Evolutionary conservation across 2,888 invertebrate genomes (phyloP).

Genomic region (Onthophagus sagittarius): DNA sequence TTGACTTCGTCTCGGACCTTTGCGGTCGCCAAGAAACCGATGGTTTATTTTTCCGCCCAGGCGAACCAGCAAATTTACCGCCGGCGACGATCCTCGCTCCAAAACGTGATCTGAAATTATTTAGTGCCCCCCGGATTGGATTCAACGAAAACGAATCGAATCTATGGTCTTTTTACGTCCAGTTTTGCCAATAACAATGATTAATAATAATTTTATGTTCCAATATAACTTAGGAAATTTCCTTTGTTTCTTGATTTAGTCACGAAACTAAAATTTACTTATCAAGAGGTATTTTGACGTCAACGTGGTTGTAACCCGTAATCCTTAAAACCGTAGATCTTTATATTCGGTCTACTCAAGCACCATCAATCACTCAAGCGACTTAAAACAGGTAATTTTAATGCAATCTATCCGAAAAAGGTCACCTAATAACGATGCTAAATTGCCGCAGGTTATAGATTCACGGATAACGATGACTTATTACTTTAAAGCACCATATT

Average conservation of each 20-base stretch:
- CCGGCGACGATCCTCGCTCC: not conserved
- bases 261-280: too few relatives aligned
- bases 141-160: not conserved
- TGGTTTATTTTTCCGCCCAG: conserved; percentile 2
- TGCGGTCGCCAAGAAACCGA: not conserved
- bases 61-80: not conserved
- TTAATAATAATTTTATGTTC: not conserved
- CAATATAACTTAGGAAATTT: too few relatives aligned
- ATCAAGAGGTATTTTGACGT: too few relatives aligned
- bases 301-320: too few relatives aligned
- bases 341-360: not conserved
- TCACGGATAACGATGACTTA: not conserved
- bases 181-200: not conserved
- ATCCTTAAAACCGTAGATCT: not conserved
- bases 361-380: conserved; percentile 1
- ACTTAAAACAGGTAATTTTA: not conserved
- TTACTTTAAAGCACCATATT: not conserved
- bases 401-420: conserved; percentile 7
- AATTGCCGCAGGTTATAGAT: not conserved
- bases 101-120: conserved; percentile 12
- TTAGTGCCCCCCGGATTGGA: not conserved
- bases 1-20: conserved; percentile 8
- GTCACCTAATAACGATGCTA: not conserved
- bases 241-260: too few relatives aligned
- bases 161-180: not conserved